Evolutionary conservation across 2,113 vertebrate species (phyloP).

Genomic region (Thymallus thymallus): DNA sequence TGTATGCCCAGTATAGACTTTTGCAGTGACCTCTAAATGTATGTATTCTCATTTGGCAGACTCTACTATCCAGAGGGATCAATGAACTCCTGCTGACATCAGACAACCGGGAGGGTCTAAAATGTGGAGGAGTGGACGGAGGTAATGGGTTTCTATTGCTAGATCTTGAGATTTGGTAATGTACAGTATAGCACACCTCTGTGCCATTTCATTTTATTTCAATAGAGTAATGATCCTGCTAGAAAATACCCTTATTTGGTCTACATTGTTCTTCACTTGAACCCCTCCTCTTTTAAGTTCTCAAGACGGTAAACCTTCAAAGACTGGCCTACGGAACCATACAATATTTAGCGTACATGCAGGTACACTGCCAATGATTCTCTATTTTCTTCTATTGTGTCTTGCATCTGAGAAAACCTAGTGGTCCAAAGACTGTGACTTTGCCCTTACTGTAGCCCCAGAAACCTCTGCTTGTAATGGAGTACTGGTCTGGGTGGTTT

Average conservation of each 20-base stretch:
- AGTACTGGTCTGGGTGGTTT: constrained; percentile 92
- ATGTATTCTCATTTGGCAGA: constrained; percentile 56
- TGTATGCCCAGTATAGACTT: too few species aligned
- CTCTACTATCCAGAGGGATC: constrained; percentile 80
- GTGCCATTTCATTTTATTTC: too few species aligned
- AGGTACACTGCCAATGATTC: constrained; percentile 61
- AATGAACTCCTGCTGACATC: constrained; percentile 86
- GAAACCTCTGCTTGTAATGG: constrained; percentile 89
- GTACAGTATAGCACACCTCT: not conserved
- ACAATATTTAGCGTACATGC: constrained; percentile 73
- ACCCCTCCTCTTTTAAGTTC: constrained; percentile 43
- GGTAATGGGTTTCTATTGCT: constrained; percentile 69
- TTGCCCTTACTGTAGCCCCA: constrained; percentile 60
- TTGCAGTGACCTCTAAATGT: too few species aligned
- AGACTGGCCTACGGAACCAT: constrained; percentile 76
- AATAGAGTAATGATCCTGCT: too few species aligned
- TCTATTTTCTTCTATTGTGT: too few species aligned
- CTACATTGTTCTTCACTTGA: not conserved
- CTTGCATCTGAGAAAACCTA: too few species aligned
- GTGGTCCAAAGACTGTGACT: too few species aligned
- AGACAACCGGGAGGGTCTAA: constrained; percentile 76
- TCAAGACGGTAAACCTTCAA: constrained; percentile 90
- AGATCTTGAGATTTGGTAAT: too few species aligned
- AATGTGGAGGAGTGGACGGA: constrained; percentile 78
- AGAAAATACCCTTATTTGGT: not conserved